Evolutionary conservation across 1,140 invertebrate species (phyloP), one percentile per base, ranked within the genome.

Genomic region (Scaptomyza montana): DNA sequence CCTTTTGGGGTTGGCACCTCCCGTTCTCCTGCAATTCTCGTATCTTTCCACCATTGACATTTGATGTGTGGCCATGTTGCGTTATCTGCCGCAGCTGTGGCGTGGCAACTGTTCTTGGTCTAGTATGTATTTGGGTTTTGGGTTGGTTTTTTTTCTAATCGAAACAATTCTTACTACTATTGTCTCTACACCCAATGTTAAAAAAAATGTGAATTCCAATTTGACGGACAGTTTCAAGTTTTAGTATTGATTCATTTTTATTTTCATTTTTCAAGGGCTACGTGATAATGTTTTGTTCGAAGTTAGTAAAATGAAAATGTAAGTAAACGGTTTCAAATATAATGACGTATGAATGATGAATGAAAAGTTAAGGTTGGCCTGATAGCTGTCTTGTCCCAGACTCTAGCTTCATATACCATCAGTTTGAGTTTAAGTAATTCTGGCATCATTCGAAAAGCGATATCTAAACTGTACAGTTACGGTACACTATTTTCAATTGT

Each of bases 91-190:
- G 30, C 30, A 33, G 30, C 21, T 25, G 21, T 25, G 21, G 21
- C 21, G 2, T 25, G 21, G 21, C 33, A 16, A 10, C 12, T 61
- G 43, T 45, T 36, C 25, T 55, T 30, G 8, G 39, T 36, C 62
- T 72, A 60, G 21, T 3, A 19, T 12, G 41, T 53, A 36, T 55
- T 36, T 36, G 33, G 33, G 33, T 39, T 28, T 8, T 28, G 39
- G 10, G 12, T 41, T 8, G 16, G 30, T 33, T 33, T 33, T 33
- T 33, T 33, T 36, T 8, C 8, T 36, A 9, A 8, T 36, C 16
- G 19, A 57, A 66, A 39, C 5, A 39, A 47, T 66, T 41, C 30
- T 19, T 50, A 33, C 30, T 33, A 7, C 7, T 56, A 9, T 36
- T 36, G 33, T 36, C 9, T 36, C 33, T 9, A 36, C 33, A 55